phyloP scores from a whole-genome alignment of 2,113 vertebrate species.

The Plectropomus leopardus region DNA sequence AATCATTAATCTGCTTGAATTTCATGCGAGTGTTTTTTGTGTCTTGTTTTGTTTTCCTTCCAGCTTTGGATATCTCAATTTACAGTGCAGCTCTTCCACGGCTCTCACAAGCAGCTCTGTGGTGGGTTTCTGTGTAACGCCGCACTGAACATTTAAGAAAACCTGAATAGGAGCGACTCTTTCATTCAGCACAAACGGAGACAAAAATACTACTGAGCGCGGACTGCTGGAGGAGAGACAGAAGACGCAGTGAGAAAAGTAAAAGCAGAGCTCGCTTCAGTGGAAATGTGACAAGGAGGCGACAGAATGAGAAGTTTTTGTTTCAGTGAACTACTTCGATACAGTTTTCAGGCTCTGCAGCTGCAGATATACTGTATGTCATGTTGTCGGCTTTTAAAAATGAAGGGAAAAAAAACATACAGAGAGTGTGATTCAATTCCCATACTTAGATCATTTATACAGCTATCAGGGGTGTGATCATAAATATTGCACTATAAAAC shows the following conservation, averaged over 20 bases:
- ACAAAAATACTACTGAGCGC: constrained; percentile 47
- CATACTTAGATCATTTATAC: background rate
- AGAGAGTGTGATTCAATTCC: background rate
- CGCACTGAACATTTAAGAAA: constrained; percentile 24
- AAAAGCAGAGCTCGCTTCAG: constrained; percentile 28
- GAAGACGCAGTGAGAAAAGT: background rate
- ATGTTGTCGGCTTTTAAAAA: background rate
- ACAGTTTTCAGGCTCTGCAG: constrained; percentile 10
- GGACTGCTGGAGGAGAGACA: constrained; percentile 9
- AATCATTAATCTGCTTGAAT: constrained; percentile 33
- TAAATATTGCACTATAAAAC: background rate
- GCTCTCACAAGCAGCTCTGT: constrained; percentile 7
- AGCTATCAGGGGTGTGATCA: background rate
- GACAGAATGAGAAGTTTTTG: constrained; percentile 31
- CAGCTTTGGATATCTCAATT: constrained; percentile 21
- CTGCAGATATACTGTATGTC: background rate
- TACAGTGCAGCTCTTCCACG: background rate
- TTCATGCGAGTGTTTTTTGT: background rate
- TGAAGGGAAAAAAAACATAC: background rate
- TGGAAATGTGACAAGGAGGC: constrained; percentile 22
- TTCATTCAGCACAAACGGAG: constrained; percentile 29
- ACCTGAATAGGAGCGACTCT: background rate
- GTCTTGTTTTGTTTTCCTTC: constrained; percentile 3
- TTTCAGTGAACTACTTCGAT: constrained; percentile 29
- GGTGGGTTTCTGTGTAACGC: background rate